Evolutionary conservation across 2,888 invertebrate genomes (phyloP), one percentile per base, ranked within the genome.

Genomic region (Isotomurus palustris): DNA sequence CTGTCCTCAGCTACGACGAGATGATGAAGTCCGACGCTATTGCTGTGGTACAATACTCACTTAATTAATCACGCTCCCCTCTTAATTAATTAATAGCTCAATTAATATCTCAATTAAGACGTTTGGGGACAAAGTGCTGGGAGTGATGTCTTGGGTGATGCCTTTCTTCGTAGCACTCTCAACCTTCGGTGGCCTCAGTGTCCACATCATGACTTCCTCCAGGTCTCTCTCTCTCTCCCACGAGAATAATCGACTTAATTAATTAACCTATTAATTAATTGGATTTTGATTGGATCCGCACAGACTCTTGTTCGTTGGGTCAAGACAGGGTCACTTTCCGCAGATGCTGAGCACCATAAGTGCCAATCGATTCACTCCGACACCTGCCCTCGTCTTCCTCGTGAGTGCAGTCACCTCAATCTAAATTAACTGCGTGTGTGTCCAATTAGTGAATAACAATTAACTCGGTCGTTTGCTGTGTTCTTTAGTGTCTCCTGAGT

Each of bases 141-240:
- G 86, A 0, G 75, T 27, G 27, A 52, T 56, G 47, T 56, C 78
- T 72, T 81, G 83, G 50, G 87, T 84, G 70, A 86, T 89, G 50
- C 88, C 90, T 0, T 82, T 89, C 47, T 88, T 88, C 73, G 92
- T 93, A n/a, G 89, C 91, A 0, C 76, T 92, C 49, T 91, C 91
- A 8, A 89, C 90, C 3, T 50, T 50, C 25, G 92, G 92, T 3
- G 88, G 91, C 2, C 90, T 93, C 2, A 91, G 91, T 73, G 61
- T 70, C 17, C 64, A 62, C 24, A 59, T 70, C n/a, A 63, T 69
- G 66, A 49, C 49, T 3, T 35, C 35, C 3, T 49, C 49, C n/a
- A 47, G 47, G 47, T 47, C 3, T 14, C 3, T 47, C 28, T 22
- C 44, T 6, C 44, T 22, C 22, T 6, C 32, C 12, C 10, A 10